A percentile compares a stretch with the other conserved stretches of the same genome.
phyloP scores from a whole-genome alignment of 2,797 vertebrate genomes.

The Masticophis lateralis region DNA sequence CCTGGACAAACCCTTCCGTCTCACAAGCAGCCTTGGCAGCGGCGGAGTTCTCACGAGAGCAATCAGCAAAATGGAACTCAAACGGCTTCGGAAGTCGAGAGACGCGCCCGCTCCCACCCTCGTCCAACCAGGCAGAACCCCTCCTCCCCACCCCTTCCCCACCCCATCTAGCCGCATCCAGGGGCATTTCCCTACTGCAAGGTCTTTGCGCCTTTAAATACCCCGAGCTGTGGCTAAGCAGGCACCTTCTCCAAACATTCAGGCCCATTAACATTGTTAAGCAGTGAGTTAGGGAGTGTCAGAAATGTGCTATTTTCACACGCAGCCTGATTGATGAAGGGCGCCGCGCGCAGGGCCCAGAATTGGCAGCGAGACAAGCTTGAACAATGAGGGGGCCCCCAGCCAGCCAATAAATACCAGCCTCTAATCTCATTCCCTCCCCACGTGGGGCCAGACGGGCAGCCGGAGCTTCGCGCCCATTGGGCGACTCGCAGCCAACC shows the following conservation, averaged over 20 bases:
- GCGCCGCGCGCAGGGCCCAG: slow-evolving; percentile 33
- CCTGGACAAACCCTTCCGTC: not conserved
- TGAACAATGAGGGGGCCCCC: slow-evolving; percentile 37
- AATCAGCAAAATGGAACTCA: not conserved
- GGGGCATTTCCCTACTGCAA: not conserved
- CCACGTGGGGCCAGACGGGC: slow-evolving; percentile 40
- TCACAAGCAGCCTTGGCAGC: not conserved
- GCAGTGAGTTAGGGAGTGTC: slow-evolving; percentile 44
- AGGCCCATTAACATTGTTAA: slow-evolving; percentile 43
- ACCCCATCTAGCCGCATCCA: not conserved
- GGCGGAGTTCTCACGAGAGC: not conserved
- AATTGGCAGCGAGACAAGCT: slow-evolving; percentile 38
- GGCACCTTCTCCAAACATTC: slow-evolving; percentile 42
- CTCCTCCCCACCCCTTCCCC: not conserved
- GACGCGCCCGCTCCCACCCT: not conserved
- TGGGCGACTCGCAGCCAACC: slow-evolving; percentile 21
- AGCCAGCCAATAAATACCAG: slow-evolving; percentile 47
- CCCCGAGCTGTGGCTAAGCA: slow-evolving; percentile 25
- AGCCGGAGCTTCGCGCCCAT: not conserved
- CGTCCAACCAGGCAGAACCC: not conserved
- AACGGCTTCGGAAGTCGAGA: not conserved
- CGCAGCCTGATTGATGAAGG: slow-evolving; percentile 39
- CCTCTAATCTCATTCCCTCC: slow-evolving; percentile 39
- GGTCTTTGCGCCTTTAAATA: slow-evolving; percentile 24
- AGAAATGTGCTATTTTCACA: slow-evolving; percentile 42